Percentiles rank a stretch among this genome's conserved stretches.
phyloP scores from a whole-genome alignment of 2,113 vertebrate genomes.

The Archocentrus centrarchus region DNA sequence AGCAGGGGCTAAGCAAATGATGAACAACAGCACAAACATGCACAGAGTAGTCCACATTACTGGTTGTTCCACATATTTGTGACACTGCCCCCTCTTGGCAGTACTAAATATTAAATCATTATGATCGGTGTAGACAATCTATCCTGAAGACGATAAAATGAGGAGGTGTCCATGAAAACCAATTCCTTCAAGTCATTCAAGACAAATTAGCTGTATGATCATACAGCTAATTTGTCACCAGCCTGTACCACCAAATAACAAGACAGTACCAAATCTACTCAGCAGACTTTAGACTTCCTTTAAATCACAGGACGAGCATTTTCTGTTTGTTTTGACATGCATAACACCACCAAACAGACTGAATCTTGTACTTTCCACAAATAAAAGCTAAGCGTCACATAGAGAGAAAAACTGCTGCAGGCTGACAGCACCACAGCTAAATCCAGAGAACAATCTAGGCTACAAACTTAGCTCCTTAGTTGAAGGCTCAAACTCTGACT shows the following conservation, averaged over 20 bases:
- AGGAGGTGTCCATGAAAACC: fast-evolving
- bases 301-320: background rate
- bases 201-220: no score
- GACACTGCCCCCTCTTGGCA: background rate
- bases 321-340: background rate
- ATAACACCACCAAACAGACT: background rate
- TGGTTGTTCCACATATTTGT: background rate
- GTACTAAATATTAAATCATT: background rate
- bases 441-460: background rate
- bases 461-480: background rate
- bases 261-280: background rate
- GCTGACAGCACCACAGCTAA: background rate
- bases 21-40: background rate
- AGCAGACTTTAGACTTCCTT: background rate
- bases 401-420: background rate
- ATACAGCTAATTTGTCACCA: background rate
- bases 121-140: background rate
- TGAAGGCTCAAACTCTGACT: background rate
- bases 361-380: no score
- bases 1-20: background rate
- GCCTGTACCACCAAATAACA: background rate
- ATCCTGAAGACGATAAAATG: background rate
- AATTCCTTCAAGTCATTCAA: background rate
- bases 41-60: background rate
- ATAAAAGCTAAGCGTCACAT: background rate